Conservation (phyloP, 1,140 invertebrate genomes). For the Helicorthomorpha holstii region DNA sequence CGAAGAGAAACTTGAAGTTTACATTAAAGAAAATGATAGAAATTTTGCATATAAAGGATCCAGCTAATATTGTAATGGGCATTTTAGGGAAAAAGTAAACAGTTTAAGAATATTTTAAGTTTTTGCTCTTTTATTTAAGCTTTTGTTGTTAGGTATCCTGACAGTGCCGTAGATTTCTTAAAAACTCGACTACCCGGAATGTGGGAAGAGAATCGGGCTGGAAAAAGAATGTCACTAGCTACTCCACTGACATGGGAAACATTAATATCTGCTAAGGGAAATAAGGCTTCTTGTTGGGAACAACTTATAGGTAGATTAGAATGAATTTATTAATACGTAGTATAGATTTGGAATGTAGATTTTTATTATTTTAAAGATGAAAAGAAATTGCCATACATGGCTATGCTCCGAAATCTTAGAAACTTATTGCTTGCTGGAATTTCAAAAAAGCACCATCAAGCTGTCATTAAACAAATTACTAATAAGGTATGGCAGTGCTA, state of each 20-base stretch:
- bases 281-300: conserved; percentile 28
- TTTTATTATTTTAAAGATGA: conserved; percentile 19
- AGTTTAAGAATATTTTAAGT: conserved; percentile 3
- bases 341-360: background rate
- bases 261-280: conserved; percentile 29
- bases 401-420: conserved; percentile 30
- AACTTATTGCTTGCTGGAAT: conserved; percentile 29
- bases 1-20: conserved; percentile 12
- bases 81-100: conserved; percentile 27
- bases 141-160: conserved; percentile 25
- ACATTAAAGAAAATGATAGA: conserved; percentile 29
- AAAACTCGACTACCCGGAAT: conserved; percentile 24
- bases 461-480: conserved; percentile 22
- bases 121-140: background rate
- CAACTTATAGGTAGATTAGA: background rate
- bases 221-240: conserved; percentile 32
- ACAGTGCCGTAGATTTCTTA: conserved; percentile 24
- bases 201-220: conserved; percentile 26
- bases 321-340: conserved; percentile 3
- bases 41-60: conserved; percentile 28
- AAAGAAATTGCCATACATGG: conserved; percentile 32
- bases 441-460: conserved; percentile 24
- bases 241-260: conserved; percentile 35
- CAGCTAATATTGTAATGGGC: conserved; percentile 27
- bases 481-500: conserved; percentile 20